A percentile compares a stretch with the other conserved stretches of the same genome.
phyloP scores from a whole-genome alignment of 2,113 vertebrate species.

The Fregata magnificens region DNA sequence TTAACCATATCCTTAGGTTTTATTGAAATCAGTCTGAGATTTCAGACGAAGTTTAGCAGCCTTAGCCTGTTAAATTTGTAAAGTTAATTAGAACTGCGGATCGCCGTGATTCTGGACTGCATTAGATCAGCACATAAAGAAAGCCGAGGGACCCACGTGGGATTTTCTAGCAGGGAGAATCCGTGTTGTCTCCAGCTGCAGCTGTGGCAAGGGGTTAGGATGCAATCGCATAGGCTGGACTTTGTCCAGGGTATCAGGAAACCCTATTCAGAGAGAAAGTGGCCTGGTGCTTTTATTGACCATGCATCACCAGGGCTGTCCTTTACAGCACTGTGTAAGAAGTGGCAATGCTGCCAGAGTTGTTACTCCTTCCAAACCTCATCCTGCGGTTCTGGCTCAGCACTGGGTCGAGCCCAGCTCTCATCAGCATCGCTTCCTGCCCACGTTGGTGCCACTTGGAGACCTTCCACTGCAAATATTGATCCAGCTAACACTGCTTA shows the following conservation, averaged over 20 bases:
- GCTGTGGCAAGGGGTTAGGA: not conserved
- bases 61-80: not conserved
- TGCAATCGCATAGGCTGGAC: not conserved
- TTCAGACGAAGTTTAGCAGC: not conserved
- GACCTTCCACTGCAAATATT: conserved; percentile 44
- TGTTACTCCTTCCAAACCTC: not conserved
- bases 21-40: not conserved
- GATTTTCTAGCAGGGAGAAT: not conserved
- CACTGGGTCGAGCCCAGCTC: rapidly evolving
- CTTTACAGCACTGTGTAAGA: not conserved
- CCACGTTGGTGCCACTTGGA: not conserved
- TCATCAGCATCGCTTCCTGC: not conserved
- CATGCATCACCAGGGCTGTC: not conserved
- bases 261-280: not conserved
- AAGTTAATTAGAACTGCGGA: not conserved
- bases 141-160: not conserved
- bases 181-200: not conserved
- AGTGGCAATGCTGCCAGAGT: not conserved
- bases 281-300: not conserved
- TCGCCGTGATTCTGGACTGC: not conserved
- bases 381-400: not conserved
- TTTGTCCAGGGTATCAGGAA: not conserved
- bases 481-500: not conserved
- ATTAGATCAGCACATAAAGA: not conserved
- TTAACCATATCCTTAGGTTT: not conserved